Evolutionary conservation across 2,888 invertebrate species (phyloP), one percentile per base, ranked within the genome.

Genomic region (Caenorhabditis plicata): DNA sequence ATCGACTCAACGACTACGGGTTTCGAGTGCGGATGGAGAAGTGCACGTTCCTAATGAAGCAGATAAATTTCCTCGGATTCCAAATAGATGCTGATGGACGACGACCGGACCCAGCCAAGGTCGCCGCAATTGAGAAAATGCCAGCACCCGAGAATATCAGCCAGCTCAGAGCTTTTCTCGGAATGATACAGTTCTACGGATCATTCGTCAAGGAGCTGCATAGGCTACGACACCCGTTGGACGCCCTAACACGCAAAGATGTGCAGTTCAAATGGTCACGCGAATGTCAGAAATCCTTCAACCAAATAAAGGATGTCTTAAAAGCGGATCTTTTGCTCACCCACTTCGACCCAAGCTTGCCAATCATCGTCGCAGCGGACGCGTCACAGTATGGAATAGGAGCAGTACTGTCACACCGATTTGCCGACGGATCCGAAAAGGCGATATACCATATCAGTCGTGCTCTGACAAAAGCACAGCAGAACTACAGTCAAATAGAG

Each of bases 401-500:
- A 0, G 68, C 55, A n/a, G 64, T 81, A 1, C 41, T 80, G 7
- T 38, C 42, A 9, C 78, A 79, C 31, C 63, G 55, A n/a, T 49
- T 50, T n/a, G 22, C 32, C 2, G 69, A 75, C 22, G 69, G 64
- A 15, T 54, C 45, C 3, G 58, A 63, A 29, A 50, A 50, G 27
- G 71, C 68, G 0, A 60, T 81, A 4, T 62, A 64, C 11, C 77
- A 73, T 49, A 62, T 64, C 0, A 71, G 69, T 15, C 33, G 68
- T 9, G 17, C 57, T 0, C 56, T 80, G 11, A 68, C 31, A 1
- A 20, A 19, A 25, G 73, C 79, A 4, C 82, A 84, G 64, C 47
- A 58, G 1, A 82, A 82, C 15, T 83, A 83, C 38, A 66, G 78
- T 0, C 81, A 81, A 0, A 82, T 82, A 0, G 83, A 84, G 51